Evolutionary conservation across 2,797 vertebrate genomes (phyloP).

Genomic region (Tinamus major): DNA sequence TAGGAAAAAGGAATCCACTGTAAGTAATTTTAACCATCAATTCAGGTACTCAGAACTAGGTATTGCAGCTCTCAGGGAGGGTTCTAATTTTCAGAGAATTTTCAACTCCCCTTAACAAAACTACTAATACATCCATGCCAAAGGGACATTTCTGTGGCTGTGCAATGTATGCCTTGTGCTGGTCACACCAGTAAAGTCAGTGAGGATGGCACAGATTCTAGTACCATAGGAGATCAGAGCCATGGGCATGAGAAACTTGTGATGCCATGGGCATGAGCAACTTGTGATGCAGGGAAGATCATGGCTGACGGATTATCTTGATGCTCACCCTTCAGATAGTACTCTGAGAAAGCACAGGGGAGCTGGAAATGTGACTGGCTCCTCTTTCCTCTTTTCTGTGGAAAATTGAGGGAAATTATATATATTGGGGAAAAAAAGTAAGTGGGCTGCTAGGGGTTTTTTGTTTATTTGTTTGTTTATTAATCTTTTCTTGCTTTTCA

Average conservation of each 20-base stretch:
- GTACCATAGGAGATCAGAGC: background rate
- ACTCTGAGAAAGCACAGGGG: background rate
- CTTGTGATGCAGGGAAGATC: background rate
- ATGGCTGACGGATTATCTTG: fast-evolving
- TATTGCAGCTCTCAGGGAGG: too few species aligned
- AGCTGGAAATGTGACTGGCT: background rate
- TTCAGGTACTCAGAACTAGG: too few species aligned
- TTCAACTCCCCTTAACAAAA: background rate
- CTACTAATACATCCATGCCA: fast-evolving
- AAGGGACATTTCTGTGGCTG: background rate
- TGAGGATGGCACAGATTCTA: background rate
- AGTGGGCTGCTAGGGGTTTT: background rate
- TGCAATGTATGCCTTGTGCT: background rate
- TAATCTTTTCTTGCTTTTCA: background rate
- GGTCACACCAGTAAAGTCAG: background rate
- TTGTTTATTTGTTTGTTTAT: background rate
- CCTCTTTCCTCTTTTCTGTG: background rate
- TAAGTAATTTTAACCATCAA: too few species aligned
- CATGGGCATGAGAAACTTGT: background rate
- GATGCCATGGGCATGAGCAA: background rate
- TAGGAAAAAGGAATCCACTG: too few species aligned
- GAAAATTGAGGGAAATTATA: background rate
- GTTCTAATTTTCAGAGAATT: background rate
- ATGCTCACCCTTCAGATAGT: background rate
- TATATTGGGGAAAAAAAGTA: background rate